Conservation (phyloP, 2,113 vertebrate species). For the Andinoacara biseriatus region DNA sequence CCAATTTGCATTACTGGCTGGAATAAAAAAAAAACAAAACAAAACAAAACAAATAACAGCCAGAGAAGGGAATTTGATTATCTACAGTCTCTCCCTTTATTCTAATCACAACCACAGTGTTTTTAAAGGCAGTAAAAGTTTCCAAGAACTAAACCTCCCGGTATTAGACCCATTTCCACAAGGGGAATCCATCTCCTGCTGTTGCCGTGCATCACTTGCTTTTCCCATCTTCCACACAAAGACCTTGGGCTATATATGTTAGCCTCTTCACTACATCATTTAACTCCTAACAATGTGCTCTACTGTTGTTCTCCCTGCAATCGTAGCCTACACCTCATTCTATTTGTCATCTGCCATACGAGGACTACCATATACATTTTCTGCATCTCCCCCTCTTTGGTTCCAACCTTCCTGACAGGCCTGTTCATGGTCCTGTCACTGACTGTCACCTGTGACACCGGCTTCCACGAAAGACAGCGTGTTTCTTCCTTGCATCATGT, state of each 20-base stretch:
- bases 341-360: conserved; percentile 23
- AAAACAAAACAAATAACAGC: conserved; percentile 33
- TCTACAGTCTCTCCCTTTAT: conserved; percentile 28
- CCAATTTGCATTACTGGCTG: conserved; percentile 36
- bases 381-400: conserved; percentile 6
- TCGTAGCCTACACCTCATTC: conserved; percentile 1
- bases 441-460: conserved; percentile 68
- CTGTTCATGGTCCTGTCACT: conserved; percentile 52
- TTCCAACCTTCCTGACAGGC: conserved; percentile 43
- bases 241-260: conserved; percentile 62
- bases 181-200: conserved; percentile 67
- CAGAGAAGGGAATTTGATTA: conserved; percentile 59
- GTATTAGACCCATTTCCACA: conserved; percentile 69
- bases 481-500: conserved; percentile 61
- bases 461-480: conserved; percentile 39
- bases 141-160: conserved; percentile 54
- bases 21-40: conserved; percentile 10
- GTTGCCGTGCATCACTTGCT: conserved; percentile 56
- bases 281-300: conserved; percentile 53
- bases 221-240: conserved; percentile 62
- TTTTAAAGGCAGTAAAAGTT: conserved; percentile 44
- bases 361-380: conserved; percentile 32
- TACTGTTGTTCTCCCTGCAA: conserved; percentile 27
- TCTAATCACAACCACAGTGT: conserved; percentile 33
- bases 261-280: conserved; percentile 56